phyloP scores from a whole-genome alignment of 1,140 invertebrate species.

The Pseudomyrmex flavicornis region DNA sequence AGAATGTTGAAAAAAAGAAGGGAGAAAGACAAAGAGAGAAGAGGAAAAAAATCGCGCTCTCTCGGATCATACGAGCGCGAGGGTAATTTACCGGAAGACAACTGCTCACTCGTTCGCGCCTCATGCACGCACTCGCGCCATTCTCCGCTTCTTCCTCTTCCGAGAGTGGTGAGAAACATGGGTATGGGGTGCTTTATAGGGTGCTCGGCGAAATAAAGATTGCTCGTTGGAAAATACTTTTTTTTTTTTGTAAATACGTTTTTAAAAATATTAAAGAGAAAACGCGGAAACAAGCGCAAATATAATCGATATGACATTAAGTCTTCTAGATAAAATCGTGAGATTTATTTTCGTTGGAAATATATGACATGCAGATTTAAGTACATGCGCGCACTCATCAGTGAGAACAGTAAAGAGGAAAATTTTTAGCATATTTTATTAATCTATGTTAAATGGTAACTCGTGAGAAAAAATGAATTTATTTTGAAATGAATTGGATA shows the following conservation, averaged over 20 bases:
- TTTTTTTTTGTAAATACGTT: not conserved
- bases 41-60: constrained; percentile 25
- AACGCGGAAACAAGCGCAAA: not conserved
- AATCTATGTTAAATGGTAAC: no score
- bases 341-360: no score
- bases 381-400: no score
- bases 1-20: constrained; percentile 26
- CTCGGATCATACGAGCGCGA: constrained; percentile 42
- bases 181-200: constrained; percentile 16
- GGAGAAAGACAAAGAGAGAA: not conserved
- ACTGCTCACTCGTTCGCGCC: constrained; percentile 34
- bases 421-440: no score
- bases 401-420: no score
- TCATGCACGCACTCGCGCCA: constrained; percentile 36
- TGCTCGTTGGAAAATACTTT: not conserved
- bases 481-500: no score
- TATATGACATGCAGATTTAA: no score
- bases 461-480: no score
- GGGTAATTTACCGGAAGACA: constrained; percentile 67
- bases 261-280: not conserved
- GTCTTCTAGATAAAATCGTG: not conserved
- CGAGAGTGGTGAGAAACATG: constrained; percentile 47
- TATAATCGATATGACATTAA: not conserved
- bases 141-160: constrained; percentile 30
- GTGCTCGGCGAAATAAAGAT: constrained; percentile 19